Base-by-base conservation (phyloP, 2,888 invertebrate genomes). In the Sthenelais limicola region DNA sequence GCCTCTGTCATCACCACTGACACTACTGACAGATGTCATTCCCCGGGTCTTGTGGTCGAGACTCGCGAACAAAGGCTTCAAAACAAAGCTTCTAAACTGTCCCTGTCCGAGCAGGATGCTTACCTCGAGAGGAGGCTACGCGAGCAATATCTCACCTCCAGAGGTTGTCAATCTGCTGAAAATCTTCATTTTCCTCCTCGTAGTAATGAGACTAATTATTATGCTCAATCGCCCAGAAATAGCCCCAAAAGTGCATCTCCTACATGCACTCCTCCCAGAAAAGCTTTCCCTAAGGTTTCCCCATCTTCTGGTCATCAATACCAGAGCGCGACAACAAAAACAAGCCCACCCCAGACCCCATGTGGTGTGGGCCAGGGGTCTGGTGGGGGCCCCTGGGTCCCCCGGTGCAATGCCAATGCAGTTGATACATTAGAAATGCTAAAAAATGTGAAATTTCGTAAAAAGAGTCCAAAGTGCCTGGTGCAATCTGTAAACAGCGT, bases 131-230 rank as follows among this genome's bases (percentile, higher is more conserved):
- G 73, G 26, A 35, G 49, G 32, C 38, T 68, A 32, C 43, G 56
- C 48, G 74, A 76, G 56, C 51, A 66, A 28, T 74, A 47, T 38
- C 33, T 35, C 1, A 28, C 62, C 4, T n/a, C n/a, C n/a, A n/a
- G n/a, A n/a, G n/a, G n/a, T n/a, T n/a, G n/a, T n/a, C n/a, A n/a
- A n/a, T n/a, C n/a, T n/a, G n/a, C n/a, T n/a, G n/a, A n/a, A n/a
- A n/a, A n/a, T n/a, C n/a, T n/a, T n/a, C n/a, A n/a, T n/a, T n/a
- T n/a, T n/a, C n/a, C n/a, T n/a, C n/a, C n/a, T n/a, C n/a, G n/a
- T n/a, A n/a, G n/a, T n/a, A n/a, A n/a, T n/a, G n/a, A n/a, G n/a
- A n/a, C n/a, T n/a, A n/a, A n/a, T n/a, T n/a, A n/a, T n/a, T n/a
- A n/a, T n/a, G n/a, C n/a, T n/a, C n/a, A n/a, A n/a, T n/a, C n/a